These are phyloP conservation scores for Ceyx melanurus DNA, from an alignment of 2,113 vertebrate species.

Conservation along the genomic window DNA sequence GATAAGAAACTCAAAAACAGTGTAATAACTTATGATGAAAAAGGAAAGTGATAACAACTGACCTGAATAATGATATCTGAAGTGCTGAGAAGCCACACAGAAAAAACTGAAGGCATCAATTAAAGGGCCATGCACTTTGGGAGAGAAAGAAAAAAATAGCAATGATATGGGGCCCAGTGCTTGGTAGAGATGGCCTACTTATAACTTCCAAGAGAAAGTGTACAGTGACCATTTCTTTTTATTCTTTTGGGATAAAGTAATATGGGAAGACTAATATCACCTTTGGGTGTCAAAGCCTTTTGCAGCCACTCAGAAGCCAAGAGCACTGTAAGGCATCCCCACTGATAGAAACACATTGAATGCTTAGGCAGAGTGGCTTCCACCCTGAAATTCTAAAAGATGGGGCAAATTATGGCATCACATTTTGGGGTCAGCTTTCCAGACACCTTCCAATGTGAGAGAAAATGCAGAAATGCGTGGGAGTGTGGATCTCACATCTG, in stretches of 20 bases:
- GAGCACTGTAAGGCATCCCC: background rate
- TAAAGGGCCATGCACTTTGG: background rate
- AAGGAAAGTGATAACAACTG: background rate
- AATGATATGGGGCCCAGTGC: background rate
- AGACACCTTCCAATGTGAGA: background rate
- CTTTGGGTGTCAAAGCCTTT: background rate
- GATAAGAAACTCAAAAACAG: background rate
- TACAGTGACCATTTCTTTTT: background rate
- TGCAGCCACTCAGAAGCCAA: background rate
- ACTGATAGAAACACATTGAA: background rate
- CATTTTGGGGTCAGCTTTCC: background rate
- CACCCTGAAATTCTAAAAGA: background rate
- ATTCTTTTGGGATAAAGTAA: background rate
- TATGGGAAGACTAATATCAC: background rate
- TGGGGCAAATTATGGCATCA: background rate
- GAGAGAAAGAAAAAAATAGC: background rate
- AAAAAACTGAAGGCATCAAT: background rate
- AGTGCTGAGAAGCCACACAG: background rate
- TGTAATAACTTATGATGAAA: background rate
- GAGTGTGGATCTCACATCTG: background rate
- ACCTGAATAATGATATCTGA: background rate
- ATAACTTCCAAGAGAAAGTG: background rate
- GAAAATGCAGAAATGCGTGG: fast-evolving
- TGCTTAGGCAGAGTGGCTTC: background rate
- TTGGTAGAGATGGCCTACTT: background rate